phyloP scores from a whole-genome alignment of 2,888 invertebrate genomes.

The Heteromurus nitidus region DNA sequence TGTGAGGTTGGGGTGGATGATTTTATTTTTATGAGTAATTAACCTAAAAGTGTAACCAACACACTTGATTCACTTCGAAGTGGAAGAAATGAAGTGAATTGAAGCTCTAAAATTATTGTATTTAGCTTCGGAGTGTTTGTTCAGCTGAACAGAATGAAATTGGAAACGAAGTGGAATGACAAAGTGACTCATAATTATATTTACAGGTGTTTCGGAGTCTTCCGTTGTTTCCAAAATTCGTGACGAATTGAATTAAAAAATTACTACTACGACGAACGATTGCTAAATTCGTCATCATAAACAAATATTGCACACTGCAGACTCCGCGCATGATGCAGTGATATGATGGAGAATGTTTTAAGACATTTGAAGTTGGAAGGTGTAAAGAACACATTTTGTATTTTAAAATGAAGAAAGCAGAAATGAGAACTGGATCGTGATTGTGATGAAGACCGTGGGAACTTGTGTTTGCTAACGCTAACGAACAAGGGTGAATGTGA shows the following conservation, averaged over 20 bases:
- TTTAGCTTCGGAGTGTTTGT: not conserved
- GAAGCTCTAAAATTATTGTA: no score
- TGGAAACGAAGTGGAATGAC: not conserved
- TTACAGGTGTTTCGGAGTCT: not conserved
- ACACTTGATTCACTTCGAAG: no score
- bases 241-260: no score
- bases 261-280: no score
- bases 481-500: no score
- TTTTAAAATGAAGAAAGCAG: not conserved
- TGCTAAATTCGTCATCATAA: no score
- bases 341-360: not conserved
- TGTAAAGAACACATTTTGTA: not conserved
- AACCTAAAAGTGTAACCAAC: no score
- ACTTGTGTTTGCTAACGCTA: no score
- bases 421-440: no score
- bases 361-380: not conserved
- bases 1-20: not conserved
- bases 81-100: no score
- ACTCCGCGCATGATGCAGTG: not conserved
- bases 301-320: not conserved
- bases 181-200: not conserved
- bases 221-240: not conserved
- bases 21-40: not conserved
- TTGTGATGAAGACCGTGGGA: no score
- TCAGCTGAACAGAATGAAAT: not conserved